These are phyloP conservation scores for Bicyclus anynana DNA, from an alignment of 1,140 invertebrate genomes.

Conservation along the genomic window DNA sequence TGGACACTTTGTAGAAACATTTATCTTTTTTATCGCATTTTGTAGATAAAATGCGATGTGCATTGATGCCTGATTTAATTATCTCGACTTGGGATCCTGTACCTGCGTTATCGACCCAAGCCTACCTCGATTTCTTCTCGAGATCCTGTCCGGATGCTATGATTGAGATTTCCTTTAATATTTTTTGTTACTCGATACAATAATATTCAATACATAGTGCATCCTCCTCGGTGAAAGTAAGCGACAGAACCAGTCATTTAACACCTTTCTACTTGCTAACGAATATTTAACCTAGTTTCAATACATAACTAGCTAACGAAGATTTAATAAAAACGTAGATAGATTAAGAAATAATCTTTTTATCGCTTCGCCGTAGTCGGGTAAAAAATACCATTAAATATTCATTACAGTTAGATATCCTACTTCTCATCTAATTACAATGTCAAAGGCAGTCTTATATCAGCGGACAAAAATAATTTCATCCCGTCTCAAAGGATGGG, in stretches of 20 bases:
- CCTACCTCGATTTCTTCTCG: constrained; percentile 5
- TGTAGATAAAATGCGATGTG: not conserved
- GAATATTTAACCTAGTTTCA: not conserved
- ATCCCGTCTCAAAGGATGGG: constrained; percentile 52
- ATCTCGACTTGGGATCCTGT: not conserved
- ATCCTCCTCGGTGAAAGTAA: constrained; percentile 2
- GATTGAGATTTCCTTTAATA: constrained; percentile 12
- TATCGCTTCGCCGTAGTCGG: not conserved
- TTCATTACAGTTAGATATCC: not conserved
- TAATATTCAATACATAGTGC: constrained; percentile 1
- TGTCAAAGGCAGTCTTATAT: constrained; percentile 24
- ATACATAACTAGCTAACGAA: not conserved
- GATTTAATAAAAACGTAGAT: not conserved
- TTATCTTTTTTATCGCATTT: constrained; percentile 2
- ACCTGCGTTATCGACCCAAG: constrained; percentile 2
- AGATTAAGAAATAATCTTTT: not conserved
- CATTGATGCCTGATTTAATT: constrained; percentile 2
- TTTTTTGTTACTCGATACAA: constrained; percentile 1
- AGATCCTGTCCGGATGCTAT: constrained; percentile 14
- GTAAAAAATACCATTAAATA: not conserved
- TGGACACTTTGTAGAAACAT: constrained; percentile 5
- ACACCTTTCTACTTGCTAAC: not conserved
- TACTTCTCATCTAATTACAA: constrained; percentile 22
- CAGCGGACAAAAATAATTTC: constrained; percentile 37
- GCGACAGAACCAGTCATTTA: not conserved